Evolutionary conservation across 2,888 invertebrate genomes (phyloP).

Genomic region (Hypomecis atomaria): DNA sequence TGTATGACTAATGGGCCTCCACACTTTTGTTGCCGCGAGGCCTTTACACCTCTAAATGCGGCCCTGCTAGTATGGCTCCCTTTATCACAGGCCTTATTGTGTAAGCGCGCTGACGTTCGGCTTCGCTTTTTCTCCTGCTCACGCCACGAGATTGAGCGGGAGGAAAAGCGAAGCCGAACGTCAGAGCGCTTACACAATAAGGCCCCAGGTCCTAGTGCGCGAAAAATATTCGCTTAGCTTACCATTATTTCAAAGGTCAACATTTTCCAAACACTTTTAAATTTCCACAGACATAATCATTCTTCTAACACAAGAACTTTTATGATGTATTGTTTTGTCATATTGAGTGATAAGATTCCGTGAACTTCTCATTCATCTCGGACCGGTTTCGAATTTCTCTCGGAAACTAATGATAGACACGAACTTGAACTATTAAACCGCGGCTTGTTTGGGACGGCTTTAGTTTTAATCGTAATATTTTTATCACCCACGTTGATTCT

Average conservation of each 20-base stretch:
- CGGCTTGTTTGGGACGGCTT: conserved; percentile 21
- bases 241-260: not conserved
- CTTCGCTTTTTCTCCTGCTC: too few species aligned
- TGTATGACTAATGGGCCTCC: too few species aligned
- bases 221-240: too few species aligned
- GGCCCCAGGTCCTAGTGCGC: too few species aligned
- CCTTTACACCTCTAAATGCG: too few species aligned
- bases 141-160: too few species aligned
- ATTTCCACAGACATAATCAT: not conserved
- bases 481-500: conserved; percentile 21
- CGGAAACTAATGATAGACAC: conserved; percentile 22
- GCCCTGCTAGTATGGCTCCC: too few species aligned
- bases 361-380: conserved; percentile 30
- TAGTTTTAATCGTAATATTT: conserved; percentile 17
- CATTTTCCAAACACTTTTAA: not conserved
- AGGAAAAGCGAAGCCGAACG: too few species aligned
- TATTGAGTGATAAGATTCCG: conserved; percentile 28
- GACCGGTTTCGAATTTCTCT: conserved; percentile 40
- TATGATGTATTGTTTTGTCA: conserved; percentile 23
- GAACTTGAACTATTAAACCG: conserved; percentile 39
- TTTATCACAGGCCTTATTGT: too few species aligned
- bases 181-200: too few species aligned
- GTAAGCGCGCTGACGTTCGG: too few species aligned
- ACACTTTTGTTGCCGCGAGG: too few species aligned
- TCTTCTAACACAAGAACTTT: not conserved